These are phyloP conservation scores for Amphiprion percula DNA, from an alignment of 2,113 vertebrate genomes.

Conservation along the genomic window DNA sequence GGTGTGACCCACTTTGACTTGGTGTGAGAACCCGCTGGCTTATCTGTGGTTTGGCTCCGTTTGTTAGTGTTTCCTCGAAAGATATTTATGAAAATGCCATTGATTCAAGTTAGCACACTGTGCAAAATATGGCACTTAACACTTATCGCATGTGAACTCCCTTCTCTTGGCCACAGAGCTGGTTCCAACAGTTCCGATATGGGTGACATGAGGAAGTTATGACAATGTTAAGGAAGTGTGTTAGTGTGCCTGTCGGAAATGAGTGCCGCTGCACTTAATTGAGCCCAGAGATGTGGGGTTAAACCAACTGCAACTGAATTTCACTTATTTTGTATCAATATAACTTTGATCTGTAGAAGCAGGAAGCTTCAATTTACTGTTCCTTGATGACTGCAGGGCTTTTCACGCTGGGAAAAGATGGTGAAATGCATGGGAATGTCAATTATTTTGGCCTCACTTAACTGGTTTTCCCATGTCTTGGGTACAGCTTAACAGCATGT, in stretches of 20 bases:
- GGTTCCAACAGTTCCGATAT: constrained; percentile 43
- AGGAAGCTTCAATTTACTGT: constrained; percentile 39
- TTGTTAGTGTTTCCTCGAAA: constrained; percentile 40
- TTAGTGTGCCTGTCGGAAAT: constrained; percentile 64
- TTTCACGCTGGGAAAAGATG: constrained; percentile 27
- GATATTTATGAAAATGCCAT: constrained; percentile 48
- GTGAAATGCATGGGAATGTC: constrained; percentile 30
- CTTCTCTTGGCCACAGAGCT: constrained; percentile 43
- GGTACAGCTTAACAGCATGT: constrained; percentile 22
- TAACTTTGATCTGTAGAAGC: constrained; percentile 39
- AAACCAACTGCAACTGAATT: constrained; percentile 22
- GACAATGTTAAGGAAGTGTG: constrained; percentile 83
- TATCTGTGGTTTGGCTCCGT: constrained; percentile 65
- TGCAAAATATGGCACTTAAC: constrained; percentile 51
- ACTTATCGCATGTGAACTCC: constrained; percentile 61
- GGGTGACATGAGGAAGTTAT: constrained; percentile 66
- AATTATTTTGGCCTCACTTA: constrained; percentile 3
- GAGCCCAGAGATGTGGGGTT: constrained; percentile 39
- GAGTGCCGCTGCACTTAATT: constrained; percentile 53
- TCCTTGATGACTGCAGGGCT: constrained; percentile 16
- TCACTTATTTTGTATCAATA: constrained; percentile 4
- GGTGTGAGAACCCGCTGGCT: constrained; percentile 71
- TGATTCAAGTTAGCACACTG: constrained; percentile 49
- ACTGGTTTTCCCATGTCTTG: constrained; percentile 53
- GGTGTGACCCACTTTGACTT: constrained; percentile 43